Conservation (phyloP, 2,888 invertebrate genomes). For the Pharmacophagus antenor region DNA sequence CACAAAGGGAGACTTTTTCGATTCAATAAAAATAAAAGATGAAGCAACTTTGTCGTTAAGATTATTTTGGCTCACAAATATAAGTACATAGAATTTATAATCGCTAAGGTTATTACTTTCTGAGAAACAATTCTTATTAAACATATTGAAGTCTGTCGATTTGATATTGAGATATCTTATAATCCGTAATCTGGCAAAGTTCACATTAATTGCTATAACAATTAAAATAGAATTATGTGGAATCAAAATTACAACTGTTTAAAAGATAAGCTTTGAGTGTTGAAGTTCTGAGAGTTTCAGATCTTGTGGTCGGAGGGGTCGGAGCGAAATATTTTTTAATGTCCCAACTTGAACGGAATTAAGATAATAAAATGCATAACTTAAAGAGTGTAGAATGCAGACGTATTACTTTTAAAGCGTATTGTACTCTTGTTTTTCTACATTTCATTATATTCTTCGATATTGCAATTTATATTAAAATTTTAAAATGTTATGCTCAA, state of each 20-base stretch:
- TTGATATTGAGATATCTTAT: slow-evolving; percentile 5
- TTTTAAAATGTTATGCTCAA: no score
- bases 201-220: slow-evolving; percentile 66
- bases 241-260: slow-evolving; percentile 77
- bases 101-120: neutral
- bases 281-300: slow-evolving; percentile 67
- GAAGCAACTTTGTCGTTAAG: no score
- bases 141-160: slow-evolving; percentile 8
- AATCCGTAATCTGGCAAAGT: slow-evolving; percentile 61
- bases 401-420: slow-evolving; percentile 30
- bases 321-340: slow-evolving; percentile 48
- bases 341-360: slow-evolving; percentile 46
- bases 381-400: slow-evolving; percentile 37
- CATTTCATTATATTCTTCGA: slow-evolving; percentile 11
- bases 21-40: no score
- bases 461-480: neutral
- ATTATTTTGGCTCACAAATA: no score
- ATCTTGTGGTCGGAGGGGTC: slow-evolving; percentile 47
- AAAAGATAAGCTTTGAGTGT: slow-evolving; percentile 73
- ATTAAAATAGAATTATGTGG: slow-evolving; percentile 76
- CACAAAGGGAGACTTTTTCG: no score
- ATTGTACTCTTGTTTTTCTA: slow-evolving; percentile 17
- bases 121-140: neutral
- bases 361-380: slow-evolving; percentile 46
- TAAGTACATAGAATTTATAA: no score